Conservation (phyloP, 1,140 invertebrate genomes). For the Papilio xuthus region DNA sequence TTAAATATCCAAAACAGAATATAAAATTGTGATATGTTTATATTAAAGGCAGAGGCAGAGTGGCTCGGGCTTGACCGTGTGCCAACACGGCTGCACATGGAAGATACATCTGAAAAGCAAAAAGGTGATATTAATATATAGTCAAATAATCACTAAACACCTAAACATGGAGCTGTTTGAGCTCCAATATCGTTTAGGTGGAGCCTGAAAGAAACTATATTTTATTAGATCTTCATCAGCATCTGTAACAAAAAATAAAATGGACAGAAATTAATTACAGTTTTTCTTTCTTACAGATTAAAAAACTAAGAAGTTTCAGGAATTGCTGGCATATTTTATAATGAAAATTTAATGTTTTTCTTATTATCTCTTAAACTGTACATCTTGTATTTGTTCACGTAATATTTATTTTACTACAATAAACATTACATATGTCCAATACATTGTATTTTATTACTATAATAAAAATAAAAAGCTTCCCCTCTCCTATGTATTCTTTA, state of each 20-base stretch:
- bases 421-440: conserved; percentile 61
- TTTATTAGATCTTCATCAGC: conserved; percentile 74
- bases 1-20: conserved; percentile 53
- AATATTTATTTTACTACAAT: conserved; percentile 69
- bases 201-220: conserved; percentile 62
- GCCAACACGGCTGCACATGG: conserved; percentile 81
- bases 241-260: conserved; percentile 79
- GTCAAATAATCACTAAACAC: conserved; percentile 65
- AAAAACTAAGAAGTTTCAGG: conserved; percentile 51
- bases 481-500: conserved; percentile 69
- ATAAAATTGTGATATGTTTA: conserved; percentile 72
- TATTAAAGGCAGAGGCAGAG: conserved; percentile 81
- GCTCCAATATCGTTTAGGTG: conserved; percentile 64
- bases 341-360: conserved; percentile 48
- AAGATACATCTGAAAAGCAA: conserved; percentile 81
- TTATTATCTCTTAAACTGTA: conserved; percentile 44
- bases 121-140: conserved; percentile 77
- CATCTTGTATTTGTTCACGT: conserved; percentile 55
- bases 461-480: conserved; percentile 70
- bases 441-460: conserved; percentile 51
- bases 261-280: conserved; percentile 67
- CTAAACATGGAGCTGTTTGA: conserved; percentile 61
- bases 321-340: conserved; percentile 46
- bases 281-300: conserved; percentile 71
- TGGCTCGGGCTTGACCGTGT: conserved; percentile 81